Evolutionary conservation across 2,113 vertebrate species (phyloP), one percentile per base, ranked within the genome.

Genomic region (Bufo gargarizans): DNA sequence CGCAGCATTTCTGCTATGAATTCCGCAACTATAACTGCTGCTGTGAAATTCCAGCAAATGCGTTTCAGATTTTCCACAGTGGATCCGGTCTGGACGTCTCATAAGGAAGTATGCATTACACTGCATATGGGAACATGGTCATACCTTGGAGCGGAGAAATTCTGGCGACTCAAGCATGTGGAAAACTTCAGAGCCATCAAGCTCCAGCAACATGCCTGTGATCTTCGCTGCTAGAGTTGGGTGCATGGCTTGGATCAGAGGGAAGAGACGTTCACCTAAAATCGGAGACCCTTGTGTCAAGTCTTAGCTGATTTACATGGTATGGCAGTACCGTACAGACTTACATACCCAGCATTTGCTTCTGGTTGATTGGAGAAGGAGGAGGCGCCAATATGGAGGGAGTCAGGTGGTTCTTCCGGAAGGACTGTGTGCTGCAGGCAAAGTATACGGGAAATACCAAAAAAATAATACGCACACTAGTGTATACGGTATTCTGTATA

Each of bases 101-200:
- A 0, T 33, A 69, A 17, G 17, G 20, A 69, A 22, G 6, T 67
- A n/a, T n/a, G 19, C 47, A 69, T 12, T 7, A 50, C 14, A 22
- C 9, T 65, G 59, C 7, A 88, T 94, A 33, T 88, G 83, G 2
- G 5, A 17, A 71, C 1, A 71, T n/a, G 33, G 4, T 19, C 7
- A 10, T 50, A 98, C 98, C 97, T 99, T 99, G 91, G 98, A 99
- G 94, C 98, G 97, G 93, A 99, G 96, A 58, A 97, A 99, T 92
- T 99, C 98, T 0, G 98, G 98, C 89, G 98, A 99, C 95, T 99
- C 98, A 0, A 99, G 97, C 98, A 99, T 99, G 92, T 99, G 98
- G 89, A 99, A 97, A 74, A 99, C 95, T 94, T 99, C 98, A 7
- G 98, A 99, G 93, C 99, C 99, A 90, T 99, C 98, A 72, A 99